A percentile compares a stretch with the other conserved stretches of the same genome.
phyloP scores from a whole-genome alignment of 2,888 invertebrate species.

The Mythimna albipuncta region DNA sequence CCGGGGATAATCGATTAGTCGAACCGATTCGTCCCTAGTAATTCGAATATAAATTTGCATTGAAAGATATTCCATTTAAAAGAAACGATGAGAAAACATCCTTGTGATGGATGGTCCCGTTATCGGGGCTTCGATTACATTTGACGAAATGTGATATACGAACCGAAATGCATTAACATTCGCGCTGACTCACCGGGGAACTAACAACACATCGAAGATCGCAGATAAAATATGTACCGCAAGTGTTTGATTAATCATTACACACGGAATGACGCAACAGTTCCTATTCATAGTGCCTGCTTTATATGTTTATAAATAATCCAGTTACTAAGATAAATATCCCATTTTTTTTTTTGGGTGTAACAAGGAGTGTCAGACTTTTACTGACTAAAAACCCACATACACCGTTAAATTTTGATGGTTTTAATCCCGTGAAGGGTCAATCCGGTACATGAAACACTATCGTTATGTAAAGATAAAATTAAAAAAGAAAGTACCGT shows the following conservation, averaged over 20 bases:
- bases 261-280: slow-evolving; percentile 60
- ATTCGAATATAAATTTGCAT: slow-evolving; percentile 80
- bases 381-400: too few species aligned
- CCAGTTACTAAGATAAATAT: slow-evolving; percentile 75
- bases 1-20: slow-evolving; percentile 60
- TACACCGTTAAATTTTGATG: too few species aligned
- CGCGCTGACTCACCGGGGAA: slow-evolving; percentile 81
- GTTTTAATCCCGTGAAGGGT: too few species aligned
- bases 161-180: slow-evolving; percentile 86
- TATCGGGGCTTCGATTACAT: slow-evolving; percentile 78
- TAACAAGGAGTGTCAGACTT: too few species aligned
- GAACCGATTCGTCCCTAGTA: slow-evolving; percentile 56
- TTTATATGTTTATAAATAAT: slow-evolving; percentile 59
- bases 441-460: too few species aligned
- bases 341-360: slow-evolving; percentile 4
- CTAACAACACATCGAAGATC: slow-evolving; percentile 65
- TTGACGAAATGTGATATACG: slow-evolving; percentile 86
- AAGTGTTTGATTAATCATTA: slow-evolving; percentile 66
- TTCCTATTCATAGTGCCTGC: slow-evolving; percentile 37
- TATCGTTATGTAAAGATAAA: too few species aligned
- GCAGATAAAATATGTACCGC: slow-evolving; percentile 70
- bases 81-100: slow-evolving; percentile 78
- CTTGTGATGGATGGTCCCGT: slow-evolving; percentile 83
- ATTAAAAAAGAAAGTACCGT: too few species aligned
- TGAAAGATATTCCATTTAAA: slow-evolving; percentile 80